Evolutionary conservation across 1,140 invertebrate species (phyloP).

Genomic region (Drosophila serrata): DNA sequence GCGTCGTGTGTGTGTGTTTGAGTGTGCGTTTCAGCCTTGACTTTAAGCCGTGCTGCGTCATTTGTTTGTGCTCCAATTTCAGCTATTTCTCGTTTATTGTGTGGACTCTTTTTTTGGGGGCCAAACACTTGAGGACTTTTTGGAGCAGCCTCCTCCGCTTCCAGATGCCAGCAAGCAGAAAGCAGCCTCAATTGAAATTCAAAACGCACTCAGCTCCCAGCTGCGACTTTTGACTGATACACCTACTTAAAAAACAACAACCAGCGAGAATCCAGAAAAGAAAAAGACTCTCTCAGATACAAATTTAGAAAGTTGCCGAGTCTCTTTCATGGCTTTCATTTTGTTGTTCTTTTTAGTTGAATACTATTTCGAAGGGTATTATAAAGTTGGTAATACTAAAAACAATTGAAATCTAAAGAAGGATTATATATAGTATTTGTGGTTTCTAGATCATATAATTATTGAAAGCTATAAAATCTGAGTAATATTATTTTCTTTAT

Average conservation of each 20-base stretch:
- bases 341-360: conserved; percentile 47
- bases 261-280: conserved; percentile 8
- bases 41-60: conserved; percentile 71
- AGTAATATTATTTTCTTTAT: too few species aligned
- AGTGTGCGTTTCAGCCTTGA: conserved; percentile 60
- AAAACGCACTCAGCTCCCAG: conserved; percentile 70
- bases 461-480: background rate
- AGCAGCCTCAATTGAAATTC: conserved; percentile 65
- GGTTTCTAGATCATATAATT: background rate
- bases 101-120: conserved; percentile 7
- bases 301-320: conserved; percentile 82
- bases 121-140: conserved; percentile 65
- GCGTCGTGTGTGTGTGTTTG: conserved; percentile 1
- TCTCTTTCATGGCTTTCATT: conserved; percentile 74
- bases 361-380: conserved; percentile 9
- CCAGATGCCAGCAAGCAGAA: conserved; percentile 27
- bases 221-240: conserved; percentile 75
- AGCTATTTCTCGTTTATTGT: conserved; percentile 32
- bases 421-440: background rate
- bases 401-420: background rate
- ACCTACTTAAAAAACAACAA: conserved; percentile 71
- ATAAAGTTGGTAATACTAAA: background rate
- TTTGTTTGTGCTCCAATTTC: conserved; percentile 67
- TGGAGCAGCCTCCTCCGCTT: conserved; percentile 42
- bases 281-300: conserved; percentile 23